phyloP scores from a whole-genome alignment of 2,797 vertebrate species.

The Chelon auratus region DNA sequence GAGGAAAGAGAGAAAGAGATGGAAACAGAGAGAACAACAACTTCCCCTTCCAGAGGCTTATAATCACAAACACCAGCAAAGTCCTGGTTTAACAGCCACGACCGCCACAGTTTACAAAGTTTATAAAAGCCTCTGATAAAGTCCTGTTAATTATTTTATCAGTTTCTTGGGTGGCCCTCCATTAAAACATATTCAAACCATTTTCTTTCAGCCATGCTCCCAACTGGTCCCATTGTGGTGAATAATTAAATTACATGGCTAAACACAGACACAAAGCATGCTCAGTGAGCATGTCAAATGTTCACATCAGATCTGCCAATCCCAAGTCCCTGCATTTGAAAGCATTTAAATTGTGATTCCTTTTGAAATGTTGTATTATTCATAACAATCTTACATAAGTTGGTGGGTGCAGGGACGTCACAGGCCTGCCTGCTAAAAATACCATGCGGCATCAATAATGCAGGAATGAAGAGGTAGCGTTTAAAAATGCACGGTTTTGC shows the following conservation, averaged over 20 bases:
- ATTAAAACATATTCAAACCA: slow-evolving; percentile 39
- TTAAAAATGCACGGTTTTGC: slow-evolving; percentile 49
- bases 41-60: slow-evolving; percentile 14
- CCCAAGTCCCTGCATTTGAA: background rate
- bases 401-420: slow-evolving; percentile 37
- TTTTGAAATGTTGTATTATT: slow-evolving; percentile 61
- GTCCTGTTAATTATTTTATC: slow-evolving; percentile 57
- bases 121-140: slow-evolving; percentile 52
- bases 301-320: slow-evolving; percentile 30
- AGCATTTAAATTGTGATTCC: slow-evolving; percentile 21
- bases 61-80: slow-evolving; percentile 47
- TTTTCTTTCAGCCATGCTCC: slow-evolving; percentile 40
- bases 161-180: slow-evolving; percentile 55
- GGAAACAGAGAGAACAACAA: slow-evolving; percentile 33
- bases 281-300: slow-evolving; percentile 39
- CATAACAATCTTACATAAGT: slow-evolving; percentile 66
- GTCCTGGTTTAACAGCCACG: slow-evolving; percentile 20
- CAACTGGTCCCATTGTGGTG: slow-evolving; percentile 46
- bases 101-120: slow-evolving; percentile 39
- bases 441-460: slow-evolving; percentile 75
- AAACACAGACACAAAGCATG: slow-evolving; percentile 36
- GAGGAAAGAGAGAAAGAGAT: slow-evolving; percentile 27
- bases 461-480: slow-evolving; percentile 53
- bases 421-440: slow-evolving; percentile 68
- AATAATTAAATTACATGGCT: slow-evolving; percentile 64